A percentile compares a stretch with the other conserved stretches of the same genome.
Evolutionary conservation across 2,113 vertebrate species (phyloP).

Genomic region (Australoheros scitulus): DNA sequence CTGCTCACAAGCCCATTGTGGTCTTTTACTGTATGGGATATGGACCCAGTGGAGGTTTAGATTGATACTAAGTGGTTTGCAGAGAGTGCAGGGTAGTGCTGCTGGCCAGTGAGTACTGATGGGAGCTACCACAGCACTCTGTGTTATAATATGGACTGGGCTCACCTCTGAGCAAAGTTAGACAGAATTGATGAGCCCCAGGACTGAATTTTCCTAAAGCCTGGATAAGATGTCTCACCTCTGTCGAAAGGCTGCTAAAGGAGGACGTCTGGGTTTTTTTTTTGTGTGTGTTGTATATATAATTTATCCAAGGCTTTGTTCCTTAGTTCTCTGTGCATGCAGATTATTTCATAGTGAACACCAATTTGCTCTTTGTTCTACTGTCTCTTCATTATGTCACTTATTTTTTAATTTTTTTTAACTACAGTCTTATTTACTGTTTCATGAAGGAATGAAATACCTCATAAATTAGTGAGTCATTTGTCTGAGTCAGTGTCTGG

Average conservation of each 20-base stretch:
- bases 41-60: slow-evolving; percentile 31
- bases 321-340: background rate
- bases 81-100: slow-evolving; percentile 31
- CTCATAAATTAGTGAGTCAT: slow-evolving; percentile 25
- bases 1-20: slow-evolving; percentile 17
- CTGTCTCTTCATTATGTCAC: background rate
- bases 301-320: background rate
- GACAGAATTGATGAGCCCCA: background rate
- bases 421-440: background rate
- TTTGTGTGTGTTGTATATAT: no score
- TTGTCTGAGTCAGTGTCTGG: slow-evolving; percentile 11
- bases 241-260: background rate
- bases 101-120: slow-evolving; percentile 28
- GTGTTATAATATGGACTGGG: background rate
- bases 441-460: slow-evolving; percentile 2
- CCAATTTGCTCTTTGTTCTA: background rate
- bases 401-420: background rate
- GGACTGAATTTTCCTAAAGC: slow-evolving; percentile 8
- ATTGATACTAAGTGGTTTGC: slow-evolving; percentile 47
- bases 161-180: slow-evolving; percentile 54
- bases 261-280: no score
- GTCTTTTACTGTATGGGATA: slow-evolving; percentile 17
- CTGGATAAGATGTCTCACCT: background rate
- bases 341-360: slow-evolving; percentile 3
- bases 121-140: slow-evolving; percentile 8